phyloP scores from a whole-genome alignment of 2,113 vertebrate species.

The Platysteira castanea region DNA sequence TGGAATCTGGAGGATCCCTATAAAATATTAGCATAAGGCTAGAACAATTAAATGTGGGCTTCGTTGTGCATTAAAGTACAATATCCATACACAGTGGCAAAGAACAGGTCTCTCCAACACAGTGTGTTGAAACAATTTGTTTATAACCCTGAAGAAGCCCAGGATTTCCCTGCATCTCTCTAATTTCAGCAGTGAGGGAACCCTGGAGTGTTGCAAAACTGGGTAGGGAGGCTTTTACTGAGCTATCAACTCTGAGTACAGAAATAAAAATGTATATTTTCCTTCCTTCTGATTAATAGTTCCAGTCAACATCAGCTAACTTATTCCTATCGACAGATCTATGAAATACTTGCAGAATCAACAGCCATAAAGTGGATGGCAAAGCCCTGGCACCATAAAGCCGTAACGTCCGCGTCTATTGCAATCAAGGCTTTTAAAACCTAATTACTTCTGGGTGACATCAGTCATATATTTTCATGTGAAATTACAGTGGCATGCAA shows the following conservation, averaged over 20 bases:
- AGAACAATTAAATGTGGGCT: background rate
- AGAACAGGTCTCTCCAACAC: background rate
- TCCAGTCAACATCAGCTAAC: conserved; percentile 45
- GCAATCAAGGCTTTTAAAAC: conserved; percentile 69
- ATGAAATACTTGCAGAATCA: conserved; percentile 68
- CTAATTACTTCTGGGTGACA: conserved; percentile 70
- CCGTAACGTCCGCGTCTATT: conserved; percentile 26
- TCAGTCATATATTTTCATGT: conserved; percentile 65
- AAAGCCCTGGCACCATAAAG: conserved; percentile 48
- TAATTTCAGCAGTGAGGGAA: background rate
- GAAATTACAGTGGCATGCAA: conserved; percentile 53
- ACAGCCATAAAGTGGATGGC: conserved; percentile 48
- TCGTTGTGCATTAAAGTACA: background rate
- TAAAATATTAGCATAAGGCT: background rate
- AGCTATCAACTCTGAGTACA: background rate
- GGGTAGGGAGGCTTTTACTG: background rate
- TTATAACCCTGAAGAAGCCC: background rate
- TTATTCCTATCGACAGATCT: conserved; percentile 68
- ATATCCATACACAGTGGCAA: background rate
- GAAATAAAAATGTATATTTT: background rate
- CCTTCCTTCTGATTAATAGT: conserved; percentile 54
- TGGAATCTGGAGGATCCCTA: background rate
- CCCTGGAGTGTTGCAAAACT: background rate
- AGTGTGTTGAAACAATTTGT: background rate
- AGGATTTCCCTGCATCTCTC: background rate